Percentiles rank a stretch among this genome's conserved stretches.
Evolutionary conservation across 2,888 invertebrate species (phyloP).

Genomic region (Anarsia innoxiella): DNA sequence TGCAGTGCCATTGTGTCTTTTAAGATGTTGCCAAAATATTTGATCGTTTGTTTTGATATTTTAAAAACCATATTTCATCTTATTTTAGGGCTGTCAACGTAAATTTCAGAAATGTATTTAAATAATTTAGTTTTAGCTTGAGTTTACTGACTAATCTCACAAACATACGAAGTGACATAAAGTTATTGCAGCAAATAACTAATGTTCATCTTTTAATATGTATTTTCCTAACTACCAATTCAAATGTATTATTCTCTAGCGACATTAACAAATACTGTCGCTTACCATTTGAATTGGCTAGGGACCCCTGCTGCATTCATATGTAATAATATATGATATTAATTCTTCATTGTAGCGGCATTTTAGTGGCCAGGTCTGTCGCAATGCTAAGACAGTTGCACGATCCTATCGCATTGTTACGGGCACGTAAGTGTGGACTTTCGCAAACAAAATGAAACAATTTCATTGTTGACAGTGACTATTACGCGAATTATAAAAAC

Average conservation of each 20-base stretch:
- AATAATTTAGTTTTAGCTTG: too few relatives aligned
- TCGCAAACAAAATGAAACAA: slow-evolving; percentile 32
- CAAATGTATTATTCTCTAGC: neutral
- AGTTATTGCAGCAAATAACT: too few relatives aligned
- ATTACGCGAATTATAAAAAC: slow-evolving; percentile 4
- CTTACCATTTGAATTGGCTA: slow-evolving; percentile 8
- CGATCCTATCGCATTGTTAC: slow-evolving; percentile 29
- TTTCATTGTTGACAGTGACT: slow-evolving; percentile 11
- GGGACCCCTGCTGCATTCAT: slow-evolving; percentile 21
- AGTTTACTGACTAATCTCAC: too few relatives aligned
- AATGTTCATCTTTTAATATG: too few relatives aligned
- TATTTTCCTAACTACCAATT: too few relatives aligned
- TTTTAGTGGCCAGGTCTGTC: slow-evolving; percentile 27
- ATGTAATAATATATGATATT: slow-evolving; percentile 20
- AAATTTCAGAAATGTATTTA: too few relatives aligned
- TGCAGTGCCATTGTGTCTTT: slow-evolving; percentile 29
- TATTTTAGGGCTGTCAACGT: too few relatives aligned
- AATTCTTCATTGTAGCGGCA: slow-evolving; percentile 22
- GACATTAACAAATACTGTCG: slow-evolving; percentile 4
- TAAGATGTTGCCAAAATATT: slow-evolving; percentile 33
- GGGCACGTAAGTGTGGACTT: slow-evolving; percentile 26
- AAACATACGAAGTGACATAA: too few relatives aligned
- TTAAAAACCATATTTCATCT: too few relatives aligned
- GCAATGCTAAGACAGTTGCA: slow-evolving; percentile 30
- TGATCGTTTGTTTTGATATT: too few relatives aligned